These are phyloP conservation scores for Temnothorax unifasciatus DNA, from an alignment of 2,888 invertebrate species.

Conservation along the genomic window DNA sequence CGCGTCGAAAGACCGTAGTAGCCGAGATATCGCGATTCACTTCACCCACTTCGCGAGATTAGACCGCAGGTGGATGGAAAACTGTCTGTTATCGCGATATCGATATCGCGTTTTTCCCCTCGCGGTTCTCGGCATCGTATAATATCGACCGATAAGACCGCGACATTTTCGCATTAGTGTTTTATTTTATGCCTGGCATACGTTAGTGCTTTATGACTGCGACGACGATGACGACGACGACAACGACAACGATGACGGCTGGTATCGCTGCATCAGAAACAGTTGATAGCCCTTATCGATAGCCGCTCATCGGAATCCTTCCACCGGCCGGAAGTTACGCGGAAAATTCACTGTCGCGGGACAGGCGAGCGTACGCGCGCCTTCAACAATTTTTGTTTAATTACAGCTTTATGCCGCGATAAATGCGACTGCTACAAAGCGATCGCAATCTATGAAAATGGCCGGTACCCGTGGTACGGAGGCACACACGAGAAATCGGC, in stretches of 20 bases:
- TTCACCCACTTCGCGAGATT: slow-evolving; percentile 39
- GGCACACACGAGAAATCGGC: slow-evolving; percentile 55
- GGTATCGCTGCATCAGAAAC: slow-evolving; percentile 39
- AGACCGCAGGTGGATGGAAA: slow-evolving; percentile 35
- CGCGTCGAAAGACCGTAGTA: slow-evolving; percentile 56
- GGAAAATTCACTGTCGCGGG: slow-evolving; percentile 46
- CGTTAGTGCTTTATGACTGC: slow-evolving; percentile 17
- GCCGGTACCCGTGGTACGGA: not conserved
- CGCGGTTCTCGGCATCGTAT: slow-evolving; percentile 2
- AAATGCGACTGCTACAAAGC: slow-evolving; percentile 54
- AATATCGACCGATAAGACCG: slow-evolving; percentile 26
- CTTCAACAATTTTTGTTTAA: slow-evolving; percentile 53
- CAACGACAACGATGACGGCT: slow-evolving; percentile 1
- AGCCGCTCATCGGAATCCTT: slow-evolving; percentile 23
- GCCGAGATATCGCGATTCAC: slow-evolving; percentile 51
- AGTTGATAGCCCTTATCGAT: slow-evolving; percentile 37
- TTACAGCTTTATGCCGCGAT: slow-evolving; percentile 44
- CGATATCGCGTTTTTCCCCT: slow-evolving; percentile 21
- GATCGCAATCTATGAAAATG: slow-evolving; percentile 73
- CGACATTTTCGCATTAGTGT: slow-evolving; percentile 30
- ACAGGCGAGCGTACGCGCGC: slow-evolving; percentile 31
- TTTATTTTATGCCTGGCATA: slow-evolving; percentile 25
- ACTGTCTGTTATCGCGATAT: slow-evolving; percentile 36
- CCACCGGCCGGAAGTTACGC: slow-evolving; percentile 34
- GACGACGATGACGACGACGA: not conserved